phyloP scores from a whole-genome alignment of 30 jellyfish, hydroid and myxozoan genomes.

The Catostylus mosaicus region DNA sequence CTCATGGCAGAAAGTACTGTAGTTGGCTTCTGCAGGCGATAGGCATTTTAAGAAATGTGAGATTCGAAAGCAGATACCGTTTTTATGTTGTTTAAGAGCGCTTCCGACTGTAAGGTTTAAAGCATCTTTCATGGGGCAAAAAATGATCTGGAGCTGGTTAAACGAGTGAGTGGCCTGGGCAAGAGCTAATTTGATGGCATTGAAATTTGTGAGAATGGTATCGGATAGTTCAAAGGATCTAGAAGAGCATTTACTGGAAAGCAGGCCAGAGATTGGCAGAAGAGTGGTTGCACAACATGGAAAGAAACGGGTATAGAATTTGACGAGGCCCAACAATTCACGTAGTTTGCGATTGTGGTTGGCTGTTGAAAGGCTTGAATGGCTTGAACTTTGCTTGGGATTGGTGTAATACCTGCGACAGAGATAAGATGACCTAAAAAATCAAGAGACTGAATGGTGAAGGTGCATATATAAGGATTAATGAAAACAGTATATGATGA shows the following conservation, averaged over 20 bases:
- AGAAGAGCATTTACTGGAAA: neutral
- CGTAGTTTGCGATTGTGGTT: neutral
- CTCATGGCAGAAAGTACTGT: neutral
- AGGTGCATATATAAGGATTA: neutral
- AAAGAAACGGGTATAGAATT: neutral
- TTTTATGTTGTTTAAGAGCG: conserved; percentile 22
- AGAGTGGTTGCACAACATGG: conserved; percentile 8
- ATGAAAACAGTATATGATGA: too few relatives aligned
- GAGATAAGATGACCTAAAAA: neutral
- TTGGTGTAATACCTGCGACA: too few relatives aligned
- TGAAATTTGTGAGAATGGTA: neutral
- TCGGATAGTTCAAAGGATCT: neutral
- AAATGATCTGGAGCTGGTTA: conserved; percentile 16
- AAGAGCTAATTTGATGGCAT: neutral
- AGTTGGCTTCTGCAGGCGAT: neutral
- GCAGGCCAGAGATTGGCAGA: conserved; percentile 6
- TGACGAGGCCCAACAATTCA: neutral
- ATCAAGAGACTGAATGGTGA: neutral
- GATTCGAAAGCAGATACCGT: conserved; percentile 33
- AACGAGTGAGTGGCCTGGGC: conserved; percentile 8
- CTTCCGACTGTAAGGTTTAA: conserved; percentile 57
- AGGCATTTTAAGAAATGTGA: neutral
- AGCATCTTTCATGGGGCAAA: conserved; percentile 52
- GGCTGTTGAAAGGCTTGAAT: neutral
- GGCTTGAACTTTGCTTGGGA: neutral